Percentiles rank a stretch among this genome's conserved stretches.
phyloP scores from a whole-genome alignment of 2,797 vertebrate species.

The Notolabrus celidotus region DNA sequence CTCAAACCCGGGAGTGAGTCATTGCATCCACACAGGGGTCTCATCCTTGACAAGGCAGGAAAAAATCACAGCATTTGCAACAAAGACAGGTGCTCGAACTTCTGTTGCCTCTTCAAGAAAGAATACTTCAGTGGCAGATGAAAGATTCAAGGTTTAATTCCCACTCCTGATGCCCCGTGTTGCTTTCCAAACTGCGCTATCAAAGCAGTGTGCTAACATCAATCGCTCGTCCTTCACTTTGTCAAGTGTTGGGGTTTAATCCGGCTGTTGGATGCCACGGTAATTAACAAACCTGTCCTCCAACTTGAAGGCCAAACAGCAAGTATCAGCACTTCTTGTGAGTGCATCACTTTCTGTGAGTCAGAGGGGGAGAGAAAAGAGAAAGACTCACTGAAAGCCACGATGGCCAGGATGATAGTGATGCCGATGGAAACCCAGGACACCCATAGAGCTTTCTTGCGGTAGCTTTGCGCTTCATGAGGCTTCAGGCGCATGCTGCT shows the following conservation, averaged over 20 bases:
- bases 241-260: conserved; percentile 5
- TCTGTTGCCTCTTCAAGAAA: not conserved
- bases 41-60: not conserved
- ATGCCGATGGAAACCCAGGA: conserved; percentile 95
- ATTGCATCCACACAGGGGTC: not conserved
- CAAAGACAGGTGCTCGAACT: not conserved
- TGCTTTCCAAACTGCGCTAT: not conserved
- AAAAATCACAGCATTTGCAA: too few relatives aligned
- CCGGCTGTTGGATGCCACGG: conserved; percentile 1
- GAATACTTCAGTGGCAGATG: not conserved
- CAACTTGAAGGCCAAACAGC: not conserved
- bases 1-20: conserved; percentile 15
- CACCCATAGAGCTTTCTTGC: conserved; percentile 97
- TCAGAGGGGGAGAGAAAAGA: not conserved
- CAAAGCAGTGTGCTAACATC: not conserved
- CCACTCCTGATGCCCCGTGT: not conserved
- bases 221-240: conserved; percentile 5
- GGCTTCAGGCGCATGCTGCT: conserved; percentile 98
- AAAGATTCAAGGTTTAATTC: not conserved
- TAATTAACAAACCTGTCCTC: conserved; percentile 31
- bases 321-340: not conserved
- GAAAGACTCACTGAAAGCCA: conserved; percentile 95
- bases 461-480: conserved; percentile 97
- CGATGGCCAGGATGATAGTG: conserved; percentile 93
- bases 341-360: not conserved